These are phyloP conservation scores for Diarsia rubi DNA, from an alignment of 2,888 invertebrate genomes.

Conservation along the genomic window DNA sequence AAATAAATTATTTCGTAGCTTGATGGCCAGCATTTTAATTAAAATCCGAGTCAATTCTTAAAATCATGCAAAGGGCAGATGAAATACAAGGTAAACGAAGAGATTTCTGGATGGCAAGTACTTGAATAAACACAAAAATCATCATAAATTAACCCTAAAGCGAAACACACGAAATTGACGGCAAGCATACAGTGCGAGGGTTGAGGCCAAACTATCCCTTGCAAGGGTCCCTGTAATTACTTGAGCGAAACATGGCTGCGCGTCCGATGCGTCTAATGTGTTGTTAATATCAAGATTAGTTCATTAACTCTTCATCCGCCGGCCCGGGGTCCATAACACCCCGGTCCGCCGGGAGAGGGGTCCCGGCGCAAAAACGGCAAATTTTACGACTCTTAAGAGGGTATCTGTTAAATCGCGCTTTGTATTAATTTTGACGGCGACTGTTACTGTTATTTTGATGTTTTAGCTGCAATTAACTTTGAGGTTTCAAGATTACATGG, in stretches of 20 bases:
- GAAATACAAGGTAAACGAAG: conserved; percentile 5
- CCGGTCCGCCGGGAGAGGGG: conserved; percentile 71
- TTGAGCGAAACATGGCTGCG: conserved; percentile 77
- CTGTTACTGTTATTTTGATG: conserved; percentile 82
- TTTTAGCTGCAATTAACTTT: conserved; percentile 74
- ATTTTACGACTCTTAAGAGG: conserved; percentile 83
- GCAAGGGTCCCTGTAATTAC: conserved; percentile 78
- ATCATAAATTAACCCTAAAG: conserved; percentile 75
- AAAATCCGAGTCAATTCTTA: conserved; percentile 9
- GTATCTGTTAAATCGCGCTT: conserved; percentile 82
- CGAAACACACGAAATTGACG: conserved; percentile 69
- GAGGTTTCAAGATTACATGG: conserved; percentile 65
- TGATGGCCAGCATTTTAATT: conserved; percentile 14
- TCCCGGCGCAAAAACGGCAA: conserved; percentile 77
- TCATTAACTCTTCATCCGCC: conserved; percentile 89
- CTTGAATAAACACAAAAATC: conserved; percentile 74
- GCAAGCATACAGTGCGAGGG: conserved; percentile 65
- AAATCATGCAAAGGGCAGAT: not conserved
- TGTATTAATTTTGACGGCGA: conserved; percentile 87
- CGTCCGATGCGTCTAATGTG: conserved; percentile 89
- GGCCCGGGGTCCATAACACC: conserved; percentile 69
- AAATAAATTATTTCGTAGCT: conserved; percentile 33
- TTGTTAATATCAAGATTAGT: conserved; percentile 91
- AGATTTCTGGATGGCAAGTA: conserved; percentile 51
- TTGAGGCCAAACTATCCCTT: conserved; percentile 73